A percentile compares a stretch with the other conserved stretches of the same genome.
Conservation (phyloP, 2,888 invertebrate species). For the Caenorhabditis afra region DNA sequence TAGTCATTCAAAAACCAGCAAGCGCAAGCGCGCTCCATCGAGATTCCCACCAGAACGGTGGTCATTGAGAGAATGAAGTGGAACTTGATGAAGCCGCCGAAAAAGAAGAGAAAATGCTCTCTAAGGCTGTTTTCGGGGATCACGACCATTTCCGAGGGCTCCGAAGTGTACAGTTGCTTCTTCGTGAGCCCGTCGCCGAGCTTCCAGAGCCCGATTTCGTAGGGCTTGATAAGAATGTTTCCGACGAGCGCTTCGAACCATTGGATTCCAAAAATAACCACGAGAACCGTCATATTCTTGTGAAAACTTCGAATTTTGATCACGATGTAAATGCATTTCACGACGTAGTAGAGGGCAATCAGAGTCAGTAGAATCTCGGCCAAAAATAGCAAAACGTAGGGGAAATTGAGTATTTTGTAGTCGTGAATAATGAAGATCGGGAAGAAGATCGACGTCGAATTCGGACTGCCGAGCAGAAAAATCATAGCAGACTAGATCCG, state of each 20-base stretch:
- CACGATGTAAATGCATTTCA: conserved; percentile 24
- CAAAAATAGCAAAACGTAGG: conserved; percentile 10
- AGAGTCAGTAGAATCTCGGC: conserved; percentile 19
- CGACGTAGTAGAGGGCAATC: conserved; percentile 14
- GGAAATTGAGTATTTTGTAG: not conserved
- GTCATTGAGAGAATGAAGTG: conserved; percentile 44
- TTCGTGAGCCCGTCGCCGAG: conserved; percentile 4
- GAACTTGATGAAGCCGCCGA: conserved; percentile 30
- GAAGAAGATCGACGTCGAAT: not conserved
- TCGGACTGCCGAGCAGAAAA: too few relatives aligned
- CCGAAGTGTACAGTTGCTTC: not conserved
- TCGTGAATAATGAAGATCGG: conserved; percentile 4
- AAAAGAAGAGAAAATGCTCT: conserved; percentile 17
- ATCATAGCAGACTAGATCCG: too few relatives aligned
- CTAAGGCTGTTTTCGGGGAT: not conserved
- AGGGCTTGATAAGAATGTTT: conserved; percentile 30
- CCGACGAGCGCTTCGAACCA: conserved; percentile 37
- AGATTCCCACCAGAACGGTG: conserved; percentile 14
- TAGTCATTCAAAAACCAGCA: conserved; percentile 30
- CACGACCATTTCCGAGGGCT: not conserved
- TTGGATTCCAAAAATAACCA: conserved; percentile 21
- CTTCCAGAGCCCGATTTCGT: conserved; percentile 22
- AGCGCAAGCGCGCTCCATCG: conserved; percentile 31
- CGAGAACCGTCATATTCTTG: conserved; percentile 20
- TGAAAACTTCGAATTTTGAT: conserved; percentile 35